phyloP scores from a whole-genome alignment of 1,140 invertebrate genomes.

The Mamestra configurata region DNA sequence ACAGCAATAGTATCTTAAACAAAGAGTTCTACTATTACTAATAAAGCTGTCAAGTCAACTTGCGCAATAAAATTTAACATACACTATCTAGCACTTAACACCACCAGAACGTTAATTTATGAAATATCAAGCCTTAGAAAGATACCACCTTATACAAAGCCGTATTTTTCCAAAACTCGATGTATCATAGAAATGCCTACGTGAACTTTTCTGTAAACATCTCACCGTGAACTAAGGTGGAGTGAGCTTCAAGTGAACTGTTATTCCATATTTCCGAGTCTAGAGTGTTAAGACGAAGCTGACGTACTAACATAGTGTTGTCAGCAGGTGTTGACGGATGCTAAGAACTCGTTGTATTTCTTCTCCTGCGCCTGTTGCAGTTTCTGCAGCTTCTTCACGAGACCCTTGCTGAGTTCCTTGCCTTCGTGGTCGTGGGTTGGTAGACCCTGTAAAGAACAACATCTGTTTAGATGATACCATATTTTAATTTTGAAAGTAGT shows the following conservation, averaged over 20 bases:
- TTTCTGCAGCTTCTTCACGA: constrained; percentile 97
- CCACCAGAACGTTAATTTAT: too few species aligned
- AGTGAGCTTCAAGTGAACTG: too few species aligned
- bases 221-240: too few species aligned
- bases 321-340: constrained; percentile 78
- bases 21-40: background rate
- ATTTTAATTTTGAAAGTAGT: too few species aligned
- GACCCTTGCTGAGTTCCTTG: constrained; percentile 97
- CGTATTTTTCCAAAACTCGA: too few species aligned
- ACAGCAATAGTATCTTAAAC: too few species aligned
- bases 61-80: background rate
- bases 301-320: constrained; percentile 34
- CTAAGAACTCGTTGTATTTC: constrained; percentile 96
- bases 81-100: too few species aligned
- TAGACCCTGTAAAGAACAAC: constrained; percentile 91
- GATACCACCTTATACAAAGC: too few species aligned
- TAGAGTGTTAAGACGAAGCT: background rate
- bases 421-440: constrained; percentile 97
- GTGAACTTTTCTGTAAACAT: too few species aligned
- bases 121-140: too few species aligned
- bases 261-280: too few species aligned
- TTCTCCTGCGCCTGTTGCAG: constrained; percentile 96
- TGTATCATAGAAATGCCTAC: too few species aligned
- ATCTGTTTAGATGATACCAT: background rate
- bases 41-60: background rate